Conservation (phyloP, 2,797 vertebrate species). For the Sebastolobus altivelis region DNA sequence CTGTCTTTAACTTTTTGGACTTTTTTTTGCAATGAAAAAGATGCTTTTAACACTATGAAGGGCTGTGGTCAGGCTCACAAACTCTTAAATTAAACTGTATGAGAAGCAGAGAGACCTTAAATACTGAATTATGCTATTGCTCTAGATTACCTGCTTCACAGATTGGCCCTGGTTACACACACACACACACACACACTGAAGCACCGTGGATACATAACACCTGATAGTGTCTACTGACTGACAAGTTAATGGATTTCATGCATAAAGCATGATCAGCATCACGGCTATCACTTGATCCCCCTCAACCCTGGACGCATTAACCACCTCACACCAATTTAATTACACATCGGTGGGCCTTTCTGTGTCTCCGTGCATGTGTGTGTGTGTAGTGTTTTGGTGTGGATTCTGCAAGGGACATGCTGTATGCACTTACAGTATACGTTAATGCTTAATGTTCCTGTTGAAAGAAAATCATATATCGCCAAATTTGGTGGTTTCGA, state of each 20-base stretch:
- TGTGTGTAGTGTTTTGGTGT: background rate
- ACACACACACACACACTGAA: constrained; percentile 6
- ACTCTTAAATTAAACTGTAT: background rate
- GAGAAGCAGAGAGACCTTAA: background rate
- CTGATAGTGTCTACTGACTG: constrained; percentile 52
- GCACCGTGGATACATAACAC: constrained; percentile 63
- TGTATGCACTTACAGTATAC: too few species aligned
- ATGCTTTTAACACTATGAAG: background rate
- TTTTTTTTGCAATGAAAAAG: background rate
- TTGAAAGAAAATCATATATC: background rate
- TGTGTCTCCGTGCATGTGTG: background rate
- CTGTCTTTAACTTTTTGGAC: background rate
- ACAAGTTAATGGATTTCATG: constrained; percentile 77
- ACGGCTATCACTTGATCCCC: constrained; percentile 73
- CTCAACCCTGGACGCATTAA: constrained; percentile 61
- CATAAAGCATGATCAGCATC: constrained; percentile 78
- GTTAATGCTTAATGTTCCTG: background rate
- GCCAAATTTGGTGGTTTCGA: background rate
- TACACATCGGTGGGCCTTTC: constrained; percentile 54
- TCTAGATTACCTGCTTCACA: constrained; percentile 43
- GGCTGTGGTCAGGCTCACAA: too few species aligned
- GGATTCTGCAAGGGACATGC: background rate
- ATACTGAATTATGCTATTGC: constrained; percentile 18
- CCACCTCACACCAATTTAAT: constrained; percentile 75
- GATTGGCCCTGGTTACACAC: constrained; percentile 26